Evolutionary conservation across 2,888 invertebrate species (phyloP).

Genomic region (Hoplodrina ambigua): DNA sequence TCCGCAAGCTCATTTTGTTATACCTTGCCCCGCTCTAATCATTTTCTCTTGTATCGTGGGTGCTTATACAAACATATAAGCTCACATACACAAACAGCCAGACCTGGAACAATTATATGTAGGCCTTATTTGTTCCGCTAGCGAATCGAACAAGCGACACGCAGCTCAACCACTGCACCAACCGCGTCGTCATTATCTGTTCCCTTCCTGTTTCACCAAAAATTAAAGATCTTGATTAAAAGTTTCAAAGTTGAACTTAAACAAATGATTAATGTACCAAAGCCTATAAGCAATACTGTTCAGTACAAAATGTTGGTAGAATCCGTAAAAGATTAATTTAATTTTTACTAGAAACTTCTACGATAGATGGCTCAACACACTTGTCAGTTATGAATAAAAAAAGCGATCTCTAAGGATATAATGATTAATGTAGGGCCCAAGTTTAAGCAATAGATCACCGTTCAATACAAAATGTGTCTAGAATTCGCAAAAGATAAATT

Average conservation of each 20-base stretch:
- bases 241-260: constrained; percentile 12
- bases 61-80: no score
- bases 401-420: no score
- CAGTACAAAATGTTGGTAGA: background rate
- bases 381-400: background rate
- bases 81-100: no score
- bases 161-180: no score
- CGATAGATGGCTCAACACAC: background rate
- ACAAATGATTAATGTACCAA: constrained; percentile 12
- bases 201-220: background rate
- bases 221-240: constrained; percentile 1
- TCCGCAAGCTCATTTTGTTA: no score
- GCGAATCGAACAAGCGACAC: no score
- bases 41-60: no score
- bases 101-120: no score
- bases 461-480: background rate
- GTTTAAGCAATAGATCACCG: background rate
- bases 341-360: background rate
- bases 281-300: background rate
- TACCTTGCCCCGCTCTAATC: no score
- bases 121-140: no score
- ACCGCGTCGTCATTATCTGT: background rate
- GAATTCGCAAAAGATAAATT: background rate
- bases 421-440: no score
- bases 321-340: background rate